Conservation (phyloP, 2,888 invertebrate genomes). For the Nephrotoma appendiculata region DNA sequence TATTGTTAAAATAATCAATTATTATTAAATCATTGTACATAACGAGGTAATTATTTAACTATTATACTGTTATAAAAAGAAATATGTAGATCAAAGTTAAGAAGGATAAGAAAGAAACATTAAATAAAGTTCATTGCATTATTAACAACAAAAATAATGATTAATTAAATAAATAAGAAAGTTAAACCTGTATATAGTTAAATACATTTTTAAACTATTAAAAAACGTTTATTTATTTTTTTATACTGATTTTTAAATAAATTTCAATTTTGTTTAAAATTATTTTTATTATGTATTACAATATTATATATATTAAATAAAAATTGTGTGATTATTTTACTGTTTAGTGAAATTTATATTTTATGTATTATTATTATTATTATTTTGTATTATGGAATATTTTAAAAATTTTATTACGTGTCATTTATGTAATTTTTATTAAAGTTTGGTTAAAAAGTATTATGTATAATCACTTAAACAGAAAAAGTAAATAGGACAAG, state of each 20-base stretch:
- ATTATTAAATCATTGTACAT: background rate
- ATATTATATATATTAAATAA: background rate
- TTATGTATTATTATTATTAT: background rate
- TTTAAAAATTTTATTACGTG: background rate
- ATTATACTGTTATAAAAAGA: background rate
- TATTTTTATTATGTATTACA: no score
- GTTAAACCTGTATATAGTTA: background rate
- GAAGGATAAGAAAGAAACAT: background rate
- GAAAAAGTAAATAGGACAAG: background rate
- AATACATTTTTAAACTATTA: background rate
- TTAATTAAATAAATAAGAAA: background rate
- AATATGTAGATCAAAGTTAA: background rate
- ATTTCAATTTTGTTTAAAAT: background rate
- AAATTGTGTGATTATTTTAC: background rate
- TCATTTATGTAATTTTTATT: background rate
- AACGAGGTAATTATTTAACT: background rate
- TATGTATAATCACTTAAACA: background rate
- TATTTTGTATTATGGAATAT: background rate
- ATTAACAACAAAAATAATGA: background rate
- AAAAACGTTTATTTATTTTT: background rate
- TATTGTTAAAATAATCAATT: background rate
- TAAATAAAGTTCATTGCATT: background rate
- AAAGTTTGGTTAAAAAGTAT: background rate
- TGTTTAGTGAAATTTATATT: background rate
- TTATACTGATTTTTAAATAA: background rate